A percentile compares a stretch with the other conserved stretches of the same genome.
These are phyloP conservation scores for Zonitis immaculata DNA, from an alignment of 2,888 invertebrate species.

Conservation along the genomic window DNA sequence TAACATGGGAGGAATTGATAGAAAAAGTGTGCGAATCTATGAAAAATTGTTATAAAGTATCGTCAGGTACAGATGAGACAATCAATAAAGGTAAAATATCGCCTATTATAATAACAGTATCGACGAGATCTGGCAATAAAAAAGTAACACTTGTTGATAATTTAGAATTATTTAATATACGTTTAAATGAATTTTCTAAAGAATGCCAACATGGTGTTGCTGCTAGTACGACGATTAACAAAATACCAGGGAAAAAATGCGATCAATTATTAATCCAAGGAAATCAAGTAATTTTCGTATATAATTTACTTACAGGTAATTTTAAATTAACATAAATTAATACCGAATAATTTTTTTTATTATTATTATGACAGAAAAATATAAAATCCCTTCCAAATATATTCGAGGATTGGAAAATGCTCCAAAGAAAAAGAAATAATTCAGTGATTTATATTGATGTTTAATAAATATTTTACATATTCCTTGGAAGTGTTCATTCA, in stretches of 20 bases:
- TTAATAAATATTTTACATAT: too few species aligned
- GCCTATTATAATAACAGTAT: slow-evolving; percentile 72
- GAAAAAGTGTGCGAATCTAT: slow-evolving; percentile 62
- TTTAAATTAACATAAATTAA: background rate
- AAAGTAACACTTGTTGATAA: slow-evolving; percentile 90
- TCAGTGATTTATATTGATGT: background rate
- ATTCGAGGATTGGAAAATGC: slow-evolving; percentile 72
- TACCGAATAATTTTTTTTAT: slow-evolving; percentile 3
- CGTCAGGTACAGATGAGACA: slow-evolving; percentile 51
- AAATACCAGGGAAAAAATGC: slow-evolving; percentile 64
- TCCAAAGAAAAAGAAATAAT: slow-evolving; percentile 62
- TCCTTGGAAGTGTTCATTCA: too few species aligned
- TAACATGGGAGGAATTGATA: slow-evolving; percentile 71
- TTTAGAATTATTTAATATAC: slow-evolving; percentile 81
- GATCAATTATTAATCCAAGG: slow-evolving; percentile 86
- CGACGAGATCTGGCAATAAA: slow-evolving; percentile 79
- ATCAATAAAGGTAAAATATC: slow-evolving; percentile 66
- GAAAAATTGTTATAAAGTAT: slow-evolving; percentile 66
- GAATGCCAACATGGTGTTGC: slow-evolving; percentile 81
- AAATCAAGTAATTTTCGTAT: slow-evolving; percentile 66
- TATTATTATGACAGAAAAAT: slow-evolving; percentile 61
- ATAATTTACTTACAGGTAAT: slow-evolving; percentile 42
- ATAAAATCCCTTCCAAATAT: slow-evolving; percentile 70
- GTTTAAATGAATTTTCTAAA: slow-evolving; percentile 70
- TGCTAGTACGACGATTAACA: slow-evolving; percentile 77